These are phyloP conservation scores for Perccottus glenii DNA, from an alignment of 2,113 vertebrate genomes.

Conservation along the genomic window DNA sequence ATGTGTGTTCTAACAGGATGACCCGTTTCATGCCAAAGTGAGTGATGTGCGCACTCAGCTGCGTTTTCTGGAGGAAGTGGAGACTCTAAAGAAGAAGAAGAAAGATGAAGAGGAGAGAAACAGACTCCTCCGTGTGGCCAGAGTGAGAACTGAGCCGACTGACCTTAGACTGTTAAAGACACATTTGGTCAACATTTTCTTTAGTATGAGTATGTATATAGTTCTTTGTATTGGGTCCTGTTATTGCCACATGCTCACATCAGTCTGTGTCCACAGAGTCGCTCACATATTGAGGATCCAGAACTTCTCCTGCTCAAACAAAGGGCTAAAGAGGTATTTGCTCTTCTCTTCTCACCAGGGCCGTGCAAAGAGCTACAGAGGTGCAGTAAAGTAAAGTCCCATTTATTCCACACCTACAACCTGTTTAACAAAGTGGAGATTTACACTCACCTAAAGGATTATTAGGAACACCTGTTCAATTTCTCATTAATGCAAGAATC, in stretches of 20 bases:
- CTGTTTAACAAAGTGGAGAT: too few species aligned
- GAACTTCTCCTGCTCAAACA: slow-evolving; percentile 91
- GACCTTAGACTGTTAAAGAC: too few species aligned
- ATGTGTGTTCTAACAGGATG: slow-evolving; percentile 73
- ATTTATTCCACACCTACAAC: too few species aligned
- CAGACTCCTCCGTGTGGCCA: slow-evolving; percentile 84
- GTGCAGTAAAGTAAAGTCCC: too few species aligned
- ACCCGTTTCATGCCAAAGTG: slow-evolving; percentile 76
- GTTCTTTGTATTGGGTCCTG: not conserved
- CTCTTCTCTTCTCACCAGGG: not conserved
- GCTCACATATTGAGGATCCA: slow-evolving; percentile 89
- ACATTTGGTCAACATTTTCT: too few species aligned
- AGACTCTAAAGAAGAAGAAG: slow-evolving; percentile 85
- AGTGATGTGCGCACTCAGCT: slow-evolving; percentile 90
- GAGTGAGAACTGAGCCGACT: slow-evolving; percentile 71
- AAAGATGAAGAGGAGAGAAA: slow-evolving; percentile 88
- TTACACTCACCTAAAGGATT: too few species aligned
- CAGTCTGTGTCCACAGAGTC: slow-evolving; percentile 81
- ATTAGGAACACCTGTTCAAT: too few species aligned
- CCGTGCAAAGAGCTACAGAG: not conserved
- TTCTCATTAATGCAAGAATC: too few species aligned
- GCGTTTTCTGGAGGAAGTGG: slow-evolving; percentile 90
- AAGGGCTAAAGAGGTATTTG: slow-evolving; percentile 86
- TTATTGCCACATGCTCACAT: not conserved
- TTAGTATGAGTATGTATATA: too few species aligned